phyloP scores from a whole-genome alignment of 2,113 vertebrate genomes.

The Anguilla japonica region DNA sequence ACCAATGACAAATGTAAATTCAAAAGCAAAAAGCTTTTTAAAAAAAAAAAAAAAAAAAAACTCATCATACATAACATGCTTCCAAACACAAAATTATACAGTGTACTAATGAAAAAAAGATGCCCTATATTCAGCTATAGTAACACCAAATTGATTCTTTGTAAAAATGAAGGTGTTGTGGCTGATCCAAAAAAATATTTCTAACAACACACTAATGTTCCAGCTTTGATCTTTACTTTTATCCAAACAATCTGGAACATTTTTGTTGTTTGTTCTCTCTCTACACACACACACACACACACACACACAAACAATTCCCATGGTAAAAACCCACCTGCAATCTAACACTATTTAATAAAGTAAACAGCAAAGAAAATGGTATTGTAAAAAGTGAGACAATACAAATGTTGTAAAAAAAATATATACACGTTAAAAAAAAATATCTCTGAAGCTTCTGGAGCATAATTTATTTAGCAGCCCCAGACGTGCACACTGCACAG shows the following conservation, averaged over 20 bases:
- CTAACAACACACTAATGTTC: constrained; percentile 60
- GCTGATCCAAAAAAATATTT: constrained; percentile 35
- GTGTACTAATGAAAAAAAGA: constrained; percentile 50
- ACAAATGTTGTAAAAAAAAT: not conserved
- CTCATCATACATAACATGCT: not conserved
- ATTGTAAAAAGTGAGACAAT: not conserved
- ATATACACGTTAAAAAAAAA: not conserved
- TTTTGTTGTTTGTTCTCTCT: constrained; percentile 48
- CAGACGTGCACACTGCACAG: constrained; percentile 16
- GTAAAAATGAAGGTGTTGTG: constrained; percentile 34
- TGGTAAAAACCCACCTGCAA: not conserved
- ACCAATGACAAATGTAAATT: not conserved
- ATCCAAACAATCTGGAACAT: constrained; percentile 57
- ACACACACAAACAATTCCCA: not conserved
- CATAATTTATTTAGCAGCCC: not conserved
- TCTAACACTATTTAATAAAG: not conserved
- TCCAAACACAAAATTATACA: constrained; percentile 28
- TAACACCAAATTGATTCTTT: constrained; percentile 49
- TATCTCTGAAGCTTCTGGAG: not conserved
- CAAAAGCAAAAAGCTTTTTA: not conserved
- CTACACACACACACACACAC: not conserved
- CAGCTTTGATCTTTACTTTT: constrained; percentile 62
- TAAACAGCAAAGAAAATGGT: not conserved
- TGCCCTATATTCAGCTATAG: constrained; percentile 54
- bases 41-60: not conserved